These are phyloP conservation scores for Hippocampus abdominalis DNA, from an alignment of 2,113 vertebrate genomes.

Conservation along the genomic window DNA sequence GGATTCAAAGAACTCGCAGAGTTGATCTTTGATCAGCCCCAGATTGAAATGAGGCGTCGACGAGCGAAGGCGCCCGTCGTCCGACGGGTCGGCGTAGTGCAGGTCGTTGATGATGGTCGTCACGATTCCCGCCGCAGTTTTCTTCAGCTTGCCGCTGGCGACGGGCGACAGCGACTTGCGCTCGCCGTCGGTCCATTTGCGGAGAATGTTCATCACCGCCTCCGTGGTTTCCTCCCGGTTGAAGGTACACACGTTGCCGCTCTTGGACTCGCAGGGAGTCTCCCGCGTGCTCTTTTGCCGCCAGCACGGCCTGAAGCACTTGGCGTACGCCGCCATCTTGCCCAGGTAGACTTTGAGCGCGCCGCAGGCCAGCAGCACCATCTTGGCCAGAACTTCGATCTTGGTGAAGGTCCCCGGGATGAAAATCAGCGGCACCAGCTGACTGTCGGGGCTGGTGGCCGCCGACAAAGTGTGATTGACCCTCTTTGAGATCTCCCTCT, in stretches of 20 bases:
- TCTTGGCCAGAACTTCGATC: slow-evolving; percentile 7
- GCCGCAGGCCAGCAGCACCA: slow-evolving; percentile 1
- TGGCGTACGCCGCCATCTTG: background rate
- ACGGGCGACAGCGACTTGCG: background rate
- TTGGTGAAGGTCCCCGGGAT: slow-evolving; percentile 11
- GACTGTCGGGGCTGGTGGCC: background rate
- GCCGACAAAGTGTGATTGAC: background rate
- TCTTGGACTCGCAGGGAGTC: background rate
- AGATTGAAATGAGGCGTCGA: background rate
- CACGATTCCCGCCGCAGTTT: background rate
- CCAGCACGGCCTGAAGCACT: background rate
- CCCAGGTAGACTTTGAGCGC: slow-evolving; percentile 1
- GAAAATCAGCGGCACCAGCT: background rate
- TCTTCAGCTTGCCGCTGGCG: background rate
- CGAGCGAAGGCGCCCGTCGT: background rate
- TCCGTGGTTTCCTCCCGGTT: background rate
- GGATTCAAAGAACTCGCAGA: slow-evolving; percentile 4
- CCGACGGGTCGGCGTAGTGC: background rate
- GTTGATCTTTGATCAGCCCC: slow-evolving; percentile 4
- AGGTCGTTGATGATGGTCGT: slow-evolving; percentile 4
- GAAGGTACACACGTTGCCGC: background rate
- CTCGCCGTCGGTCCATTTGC: background rate
- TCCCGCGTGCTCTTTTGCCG: background rate
- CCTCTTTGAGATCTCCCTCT: background rate
- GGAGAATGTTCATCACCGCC: slow-evolving; percentile 1